phyloP scores from a whole-genome alignment of 2,888 invertebrate species.

The Biston stratarius region DNA sequence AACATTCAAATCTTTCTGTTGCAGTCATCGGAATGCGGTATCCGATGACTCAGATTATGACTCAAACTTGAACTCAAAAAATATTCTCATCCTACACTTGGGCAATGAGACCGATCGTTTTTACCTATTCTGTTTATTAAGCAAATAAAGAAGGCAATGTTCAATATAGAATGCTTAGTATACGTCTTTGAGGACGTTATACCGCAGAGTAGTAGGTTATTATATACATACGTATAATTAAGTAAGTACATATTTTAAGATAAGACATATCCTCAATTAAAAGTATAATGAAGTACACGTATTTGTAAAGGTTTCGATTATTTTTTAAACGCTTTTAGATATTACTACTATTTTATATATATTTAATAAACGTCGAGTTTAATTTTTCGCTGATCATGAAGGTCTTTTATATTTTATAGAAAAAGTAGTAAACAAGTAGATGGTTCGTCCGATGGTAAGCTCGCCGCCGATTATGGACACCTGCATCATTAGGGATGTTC shows the following conservation, averaged over 20 bases:
- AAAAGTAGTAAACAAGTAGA: no score
- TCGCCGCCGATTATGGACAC: no score
- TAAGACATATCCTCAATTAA: neutral
- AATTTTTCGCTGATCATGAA: no score
- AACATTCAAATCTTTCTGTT: slow-evolving; percentile 36
- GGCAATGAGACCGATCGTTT: slow-evolving; percentile 2
- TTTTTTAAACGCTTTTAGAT: neutral
- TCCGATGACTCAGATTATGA: slow-evolving; percentile 44
- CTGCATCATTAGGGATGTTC: no score
- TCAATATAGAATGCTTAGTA: neutral
- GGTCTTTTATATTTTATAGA: no score
- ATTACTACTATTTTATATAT: neutral
- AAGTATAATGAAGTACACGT: neutral
- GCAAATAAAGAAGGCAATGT: neutral
- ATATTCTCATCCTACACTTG: slow-evolving; percentile 21
- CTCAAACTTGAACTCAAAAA: slow-evolving; percentile 33
- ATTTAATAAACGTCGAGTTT: no score
- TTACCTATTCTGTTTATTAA: neutral
- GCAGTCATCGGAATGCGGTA: slow-evolving; percentile 44
- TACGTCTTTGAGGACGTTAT: neutral
- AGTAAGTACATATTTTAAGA: neutral
- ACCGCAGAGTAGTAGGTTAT: no score
- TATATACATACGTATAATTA: neutral
- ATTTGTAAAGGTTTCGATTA: no score
- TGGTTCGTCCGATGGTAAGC: no score